Base-by-base conservation (phyloP, 1,140 invertebrate genomes). In the Sitodiplosis mosellana region DNA sequence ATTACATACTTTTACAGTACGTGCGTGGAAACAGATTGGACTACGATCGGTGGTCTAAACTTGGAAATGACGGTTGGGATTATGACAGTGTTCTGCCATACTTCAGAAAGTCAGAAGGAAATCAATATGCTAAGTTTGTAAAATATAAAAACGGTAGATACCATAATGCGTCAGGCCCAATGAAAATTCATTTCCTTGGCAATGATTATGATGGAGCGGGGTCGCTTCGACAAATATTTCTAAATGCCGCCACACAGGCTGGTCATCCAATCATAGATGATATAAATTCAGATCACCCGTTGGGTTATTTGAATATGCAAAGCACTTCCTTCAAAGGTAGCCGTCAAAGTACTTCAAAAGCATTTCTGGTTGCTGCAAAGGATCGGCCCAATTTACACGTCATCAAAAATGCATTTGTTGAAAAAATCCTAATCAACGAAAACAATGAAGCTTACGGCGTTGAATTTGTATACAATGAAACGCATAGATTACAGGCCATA, bases 41-140 rank as follows among this genome's bases (percentile, higher is more conserved):
- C 64, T 94, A 91, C 57, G 83, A 94, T 57, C 59, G 73, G 12
- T 94, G 87, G 87, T 75, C 75, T 18, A 63, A 64, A 36, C 56
- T 76, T 61, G 84, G 73, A 53, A 89, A 81, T 62, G 45, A 58
- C 2, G 83, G 74, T 14, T 90, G 86, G 73, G 81, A 80, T 2
- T 96, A 89, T 63, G 72, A 83, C 10, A 81, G 79, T 21, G 74
- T 93, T 43, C 67, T 91, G 22, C 83, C 82, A 37, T 90, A 88
- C 56, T 90, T 90, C 57, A 74, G 78, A 53, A 81, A 81, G 61
- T 69, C 75, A 0, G 79, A 84, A 65, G 72, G 81, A 54, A 78
- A 80, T 59, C 69, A 65, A 51, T 33, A 41, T 51, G 52, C 55
- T 0, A 48, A 17, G 40, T 65, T 63, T 45, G 53, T 55, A 52